Percentiles rank a stretch among this genome's conserved stretches.
phyloP scores from a whole-genome alignment of 1,140 invertebrate species.

The Caerostris darwini region DNA sequence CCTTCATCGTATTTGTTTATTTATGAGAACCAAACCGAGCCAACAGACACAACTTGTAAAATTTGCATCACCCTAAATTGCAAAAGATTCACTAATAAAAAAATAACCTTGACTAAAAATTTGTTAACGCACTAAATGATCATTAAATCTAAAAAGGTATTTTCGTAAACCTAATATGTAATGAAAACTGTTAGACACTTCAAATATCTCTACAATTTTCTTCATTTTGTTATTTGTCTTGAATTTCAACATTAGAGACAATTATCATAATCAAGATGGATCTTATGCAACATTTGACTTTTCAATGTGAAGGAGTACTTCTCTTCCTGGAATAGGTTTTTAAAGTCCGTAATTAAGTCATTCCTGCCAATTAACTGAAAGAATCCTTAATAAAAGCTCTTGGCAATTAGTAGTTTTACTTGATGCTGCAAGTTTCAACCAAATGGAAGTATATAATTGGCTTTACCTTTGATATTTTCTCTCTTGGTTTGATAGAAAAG shows the following conservation, averaged over 20 bases:
- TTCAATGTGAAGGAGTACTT: not conserved
- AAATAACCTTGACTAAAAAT: too few species aligned
- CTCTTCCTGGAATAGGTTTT: not conserved
- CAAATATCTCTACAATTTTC: too few species aligned
- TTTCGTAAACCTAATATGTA: too few species aligned
- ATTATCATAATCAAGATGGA: not conserved
- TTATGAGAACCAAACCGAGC: too few species aligned
- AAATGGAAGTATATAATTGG: slow-evolving; percentile 33
- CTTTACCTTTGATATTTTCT: slow-evolving; percentile 23
- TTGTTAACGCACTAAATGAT: too few species aligned
- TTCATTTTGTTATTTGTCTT: not conserved
- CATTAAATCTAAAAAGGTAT: too few species aligned
- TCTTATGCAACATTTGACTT: not conserved
- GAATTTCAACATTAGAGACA: not conserved
- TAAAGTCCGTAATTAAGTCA: not conserved
- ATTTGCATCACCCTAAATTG: too few species aligned
- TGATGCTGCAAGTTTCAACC: not conserved
- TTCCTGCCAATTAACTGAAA: not conserved
- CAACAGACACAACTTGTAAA: too few species aligned
- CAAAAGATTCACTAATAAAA: too few species aligned
- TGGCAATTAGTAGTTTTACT: not conserved
- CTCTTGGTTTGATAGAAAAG: not conserved
- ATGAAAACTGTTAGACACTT: too few species aligned
- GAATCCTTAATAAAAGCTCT: not conserved
- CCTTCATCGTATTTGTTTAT: too few species aligned